Conservation (phyloP, 1,140 invertebrate species). For the Drosophila miranda region DNA sequence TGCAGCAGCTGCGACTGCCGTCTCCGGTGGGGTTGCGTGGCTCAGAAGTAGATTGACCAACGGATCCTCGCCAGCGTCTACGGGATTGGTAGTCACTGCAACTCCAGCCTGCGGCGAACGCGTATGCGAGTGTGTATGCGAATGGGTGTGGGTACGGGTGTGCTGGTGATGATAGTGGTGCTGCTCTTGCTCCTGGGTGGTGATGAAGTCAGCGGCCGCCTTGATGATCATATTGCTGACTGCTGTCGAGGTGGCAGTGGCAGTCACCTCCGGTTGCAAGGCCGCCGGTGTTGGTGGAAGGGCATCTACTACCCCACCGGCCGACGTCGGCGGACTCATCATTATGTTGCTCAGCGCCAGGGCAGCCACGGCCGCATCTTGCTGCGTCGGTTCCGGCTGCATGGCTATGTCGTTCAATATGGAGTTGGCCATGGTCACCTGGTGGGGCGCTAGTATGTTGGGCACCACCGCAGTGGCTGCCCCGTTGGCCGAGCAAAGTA, state of each 20-base stretch:
- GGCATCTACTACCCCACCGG: constrained; percentile 81
- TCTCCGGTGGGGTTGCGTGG: constrained; percentile 42
- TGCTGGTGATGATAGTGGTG: constrained; percentile 61
- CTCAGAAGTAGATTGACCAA: constrained; percentile 57
- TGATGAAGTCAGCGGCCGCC: constrained; percentile 86
- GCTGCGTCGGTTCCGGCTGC: constrained; percentile 75
- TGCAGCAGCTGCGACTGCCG: constrained; percentile 48
- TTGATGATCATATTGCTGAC: constrained; percentile 87
- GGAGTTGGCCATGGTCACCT: constrained; percentile 81
- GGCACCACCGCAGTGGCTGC: constrained; percentile 84
- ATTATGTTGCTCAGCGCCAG: constrained; percentile 80
- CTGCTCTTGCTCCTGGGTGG: constrained; percentile 83
- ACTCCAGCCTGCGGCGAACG: constrained; percentile 27
- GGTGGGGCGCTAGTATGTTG: constrained; percentile 76
- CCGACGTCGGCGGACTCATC: constrained; percentile 70
- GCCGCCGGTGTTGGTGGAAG: constrained; percentile 63
- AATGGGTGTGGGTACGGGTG: constrained; percentile 33
- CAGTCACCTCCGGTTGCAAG: constrained; percentile 68
- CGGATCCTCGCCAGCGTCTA: constrained; percentile 36
- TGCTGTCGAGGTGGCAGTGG: constrained; percentile 85
- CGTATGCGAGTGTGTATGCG: constrained; percentile 30
- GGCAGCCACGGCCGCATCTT: constrained; percentile 73
- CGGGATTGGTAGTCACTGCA: constrained; percentile 25
- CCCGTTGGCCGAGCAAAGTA: constrained; percentile 78
- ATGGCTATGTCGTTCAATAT: constrained; percentile 80